Conservation (phyloP, 2,888 invertebrate genomes). For the Cantharis lateralis region DNA sequence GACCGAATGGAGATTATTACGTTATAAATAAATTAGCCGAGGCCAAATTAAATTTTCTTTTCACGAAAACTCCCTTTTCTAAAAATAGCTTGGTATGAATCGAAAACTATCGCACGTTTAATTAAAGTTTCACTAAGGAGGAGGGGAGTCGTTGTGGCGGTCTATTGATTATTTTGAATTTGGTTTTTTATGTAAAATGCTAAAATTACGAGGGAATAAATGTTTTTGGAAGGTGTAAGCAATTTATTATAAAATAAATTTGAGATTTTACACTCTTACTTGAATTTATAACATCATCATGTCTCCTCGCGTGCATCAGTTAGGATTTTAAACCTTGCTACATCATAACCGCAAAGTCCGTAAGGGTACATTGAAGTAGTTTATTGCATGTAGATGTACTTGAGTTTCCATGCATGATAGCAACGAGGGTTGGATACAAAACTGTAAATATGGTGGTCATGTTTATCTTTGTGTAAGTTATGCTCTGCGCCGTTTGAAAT, state of each 20-base stretch:
- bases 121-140: not conserved
- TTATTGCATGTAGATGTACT: slow-evolving; percentile 3
- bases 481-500: not conserved
- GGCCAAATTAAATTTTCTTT: not conserved
- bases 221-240: not conserved
- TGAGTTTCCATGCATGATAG: not conserved
- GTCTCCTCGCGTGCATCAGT: not conserved
- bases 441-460: slow-evolving; percentile 2
- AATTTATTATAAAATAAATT: not conserved
- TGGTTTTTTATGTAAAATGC: not conserved
- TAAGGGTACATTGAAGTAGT: slow-evolving; percentile 3
- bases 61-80: not conserved
- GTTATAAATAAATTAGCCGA: not conserved
- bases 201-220: not conserved
- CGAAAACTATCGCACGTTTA: not conserved
- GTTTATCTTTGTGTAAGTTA: slow-evolving; percentile 3
- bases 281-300: not conserved
- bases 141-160: not conserved
- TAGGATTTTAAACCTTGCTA: not conserved
- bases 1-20: not conserved
- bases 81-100: not conserved
- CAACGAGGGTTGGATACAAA: not conserved
- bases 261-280: not conserved
- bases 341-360: slow-evolving; percentile 1
- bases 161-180: not conserved